These are phyloP conservation scores for Ibycter americanus DNA, from an alignment of 2,797 vertebrate genomes.

Conservation along the genomic window DNA sequence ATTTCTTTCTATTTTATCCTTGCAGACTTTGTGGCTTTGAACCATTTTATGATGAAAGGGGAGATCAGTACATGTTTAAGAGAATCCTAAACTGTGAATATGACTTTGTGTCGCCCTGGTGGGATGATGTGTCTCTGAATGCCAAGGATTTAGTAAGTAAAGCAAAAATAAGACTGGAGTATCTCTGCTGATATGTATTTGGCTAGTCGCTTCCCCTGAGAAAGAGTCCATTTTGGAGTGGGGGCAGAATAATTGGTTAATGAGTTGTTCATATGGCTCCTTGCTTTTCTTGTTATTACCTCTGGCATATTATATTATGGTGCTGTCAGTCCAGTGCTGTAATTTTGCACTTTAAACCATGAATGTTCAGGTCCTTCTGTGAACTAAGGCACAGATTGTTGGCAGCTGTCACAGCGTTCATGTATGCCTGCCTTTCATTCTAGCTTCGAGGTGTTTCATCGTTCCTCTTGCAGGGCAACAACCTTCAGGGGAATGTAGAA, in stretches of 20 bases:
- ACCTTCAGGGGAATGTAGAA: background rate
- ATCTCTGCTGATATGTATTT: background rate
- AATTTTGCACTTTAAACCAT: background rate
- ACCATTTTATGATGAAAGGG: constrained; percentile 89
- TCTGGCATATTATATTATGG: background rate
- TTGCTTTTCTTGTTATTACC: background rate
- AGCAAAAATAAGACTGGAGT: background rate
- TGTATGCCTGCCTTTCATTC: background rate
- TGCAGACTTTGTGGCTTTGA: constrained; percentile 89
- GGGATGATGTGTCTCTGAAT: constrained; percentile 90
- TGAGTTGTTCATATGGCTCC: background rate
- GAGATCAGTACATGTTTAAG: constrained; percentile 89
- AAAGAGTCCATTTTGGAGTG: background rate
- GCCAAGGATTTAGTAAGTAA: constrained; percentile 89
- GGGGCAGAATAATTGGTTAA: background rate
- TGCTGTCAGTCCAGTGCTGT: background rate
- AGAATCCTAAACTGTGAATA: constrained; percentile 90
- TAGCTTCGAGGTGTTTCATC: background rate
- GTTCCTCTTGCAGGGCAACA: background rate
- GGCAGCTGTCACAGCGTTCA: background rate
- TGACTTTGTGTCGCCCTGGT: constrained; percentile 92
- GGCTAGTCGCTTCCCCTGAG: background rate
- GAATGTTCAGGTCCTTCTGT: background rate
- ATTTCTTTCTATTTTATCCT: constrained; percentile 10
- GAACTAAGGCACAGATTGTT: background rate